Percentiles rank a stretch among this genome's conserved stretches.
These are phyloP conservation scores for Stegodyphus mimosarum DNA, from an alignment of 1,140 invertebrate genomes.

Conservation along the genomic window DNA sequence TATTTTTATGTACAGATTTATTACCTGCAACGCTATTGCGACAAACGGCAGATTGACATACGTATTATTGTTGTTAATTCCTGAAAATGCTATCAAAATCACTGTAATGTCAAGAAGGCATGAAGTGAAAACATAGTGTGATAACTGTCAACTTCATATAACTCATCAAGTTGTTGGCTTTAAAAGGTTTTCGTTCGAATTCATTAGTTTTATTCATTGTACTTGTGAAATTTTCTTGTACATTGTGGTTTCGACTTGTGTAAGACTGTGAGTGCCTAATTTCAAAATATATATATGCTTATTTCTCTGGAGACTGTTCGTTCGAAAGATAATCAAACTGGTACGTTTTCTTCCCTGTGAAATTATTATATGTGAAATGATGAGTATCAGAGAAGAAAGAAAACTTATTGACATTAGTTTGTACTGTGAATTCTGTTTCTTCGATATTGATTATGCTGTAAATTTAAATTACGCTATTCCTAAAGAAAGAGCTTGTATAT, in stretches of 20 bases:
- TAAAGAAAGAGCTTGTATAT: constrained; percentile 57
- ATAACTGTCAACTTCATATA: constrained; percentile 44
- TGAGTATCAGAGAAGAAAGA: constrained; percentile 34
- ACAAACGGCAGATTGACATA: constrained; percentile 16
- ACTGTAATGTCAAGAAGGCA: no score
- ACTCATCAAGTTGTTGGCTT: constrained; percentile 38
- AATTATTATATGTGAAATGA: not conserved
- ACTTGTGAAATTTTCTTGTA: constrained; percentile 28
- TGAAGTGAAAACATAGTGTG: constrained; percentile 45
- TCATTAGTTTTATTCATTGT: constrained; percentile 41
- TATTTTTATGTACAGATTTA: no score
- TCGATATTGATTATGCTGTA: constrained; percentile 42
- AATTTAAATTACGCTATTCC: constrained; percentile 52
- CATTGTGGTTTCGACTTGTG: constrained; percentile 9
- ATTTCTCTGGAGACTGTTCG: not conserved
- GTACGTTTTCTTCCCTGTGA: constrained; percentile 5
- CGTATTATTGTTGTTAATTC: constrained; percentile 40
- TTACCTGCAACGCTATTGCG: constrained; percentile 27
- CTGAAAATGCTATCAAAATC: not conserved
- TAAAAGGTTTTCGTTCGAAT: constrained; percentile 27
- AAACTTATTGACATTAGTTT: constrained; percentile 48
- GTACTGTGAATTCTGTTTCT: constrained; percentile 30
- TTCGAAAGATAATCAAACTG: constrained; percentile 12
- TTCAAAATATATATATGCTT: constrained; percentile 5
- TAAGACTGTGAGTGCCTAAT: constrained; percentile 34